Base-by-base conservation (phyloP, 2,113 vertebrate species). In the Orthonyx spaldingii region DNA sequence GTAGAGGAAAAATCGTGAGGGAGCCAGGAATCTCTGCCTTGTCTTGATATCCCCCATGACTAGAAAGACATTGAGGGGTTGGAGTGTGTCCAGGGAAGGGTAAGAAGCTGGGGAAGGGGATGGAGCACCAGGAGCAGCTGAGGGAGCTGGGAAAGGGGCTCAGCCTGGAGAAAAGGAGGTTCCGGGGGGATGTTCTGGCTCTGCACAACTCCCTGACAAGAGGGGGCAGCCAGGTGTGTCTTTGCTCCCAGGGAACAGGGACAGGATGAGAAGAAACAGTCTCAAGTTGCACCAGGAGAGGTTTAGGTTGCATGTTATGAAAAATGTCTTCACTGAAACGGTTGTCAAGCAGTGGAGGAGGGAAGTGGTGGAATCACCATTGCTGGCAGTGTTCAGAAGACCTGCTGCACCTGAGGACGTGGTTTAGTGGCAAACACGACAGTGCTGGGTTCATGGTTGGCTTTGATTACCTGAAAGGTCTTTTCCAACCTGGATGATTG, bases 221-320 rank as follows among this genome's bases (percentile, higher is more conserved):
- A 76, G 35, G 8, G 7, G 1, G 6, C 11, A 69, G 24, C 20
- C 4, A 0, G 39, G 3, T 0, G 4, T 4, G 9, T 16, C 26
- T 55, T 30, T 16, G 14, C 10, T 83, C 17, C 7, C 3, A 3
- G 17, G 22, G 3, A 55, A 56, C 22, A 49, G 22, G 22, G 16
- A 75, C 23, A 75, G 28, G 13, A 74, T 9, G 35, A 16, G 79
- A 63, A 18, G 8, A 8, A 49, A 33, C 7, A 42, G 22, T 27
- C 49, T 56, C 63, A 84, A 11, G 21, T 19, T 28, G 26, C 22
- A 55, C 11, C 55, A 76, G 35, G 26, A 41, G 49, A 77, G 18
- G 22, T 20, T 11, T 28, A 33, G 27, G 22, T 49, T 24, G 49
- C 10, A 17, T 24, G 63, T 28, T 4, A 24, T 1, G 1, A 69